Evolutionary conservation across 1,140 invertebrate genomes (phyloP), one percentile per base, ranked within the genome.

Genomic region (Drosophila watanabei): DNA sequence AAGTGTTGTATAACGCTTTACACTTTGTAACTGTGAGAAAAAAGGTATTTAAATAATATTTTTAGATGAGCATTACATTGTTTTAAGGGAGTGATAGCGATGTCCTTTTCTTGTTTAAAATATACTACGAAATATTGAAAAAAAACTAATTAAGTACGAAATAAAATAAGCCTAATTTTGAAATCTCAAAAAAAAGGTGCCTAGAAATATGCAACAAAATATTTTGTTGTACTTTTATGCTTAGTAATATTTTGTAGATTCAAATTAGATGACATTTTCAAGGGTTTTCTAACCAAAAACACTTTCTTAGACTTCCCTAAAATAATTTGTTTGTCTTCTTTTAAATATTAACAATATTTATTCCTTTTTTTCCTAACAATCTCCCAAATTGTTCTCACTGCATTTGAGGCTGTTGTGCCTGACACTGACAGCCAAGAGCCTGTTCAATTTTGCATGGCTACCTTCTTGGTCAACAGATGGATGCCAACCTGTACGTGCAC

Each of bases 381-480:
- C 1, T 60, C 9, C 28, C 2, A 1, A 11, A n/a, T 51, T 69
- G 43, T 9, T 43, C 11, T 16, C 62, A 68, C 20, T 70, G 66
- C 46, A 18, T 10, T 57, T 59, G 10, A 60, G 70, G 52, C 30
- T 30, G 32, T 30, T 73, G 51, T 60, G 51, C 68, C 56, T 72
- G 70, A 35, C 35, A 48, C 68, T 73, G 70, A 51, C 69, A 72
- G 54, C 32, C 70, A 73, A 60, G 70, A 43, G 70, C 24, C 54
- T 59, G 70, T 52, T 73, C 37, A 73, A 73, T 73, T 72, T 73
- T 73, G 70, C 70, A 73, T 73, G 70, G 68, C 69, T 72, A 73
- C 45, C 70, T 73, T 52, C 68, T 73, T 73, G 70, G 68, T 73
- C 70, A 73, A 73, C 70, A 73, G 68, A 73, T 32, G 70, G 70